Conservation (phyloP, 2,888 invertebrate species). For the Epinotia bilunana region DNA sequence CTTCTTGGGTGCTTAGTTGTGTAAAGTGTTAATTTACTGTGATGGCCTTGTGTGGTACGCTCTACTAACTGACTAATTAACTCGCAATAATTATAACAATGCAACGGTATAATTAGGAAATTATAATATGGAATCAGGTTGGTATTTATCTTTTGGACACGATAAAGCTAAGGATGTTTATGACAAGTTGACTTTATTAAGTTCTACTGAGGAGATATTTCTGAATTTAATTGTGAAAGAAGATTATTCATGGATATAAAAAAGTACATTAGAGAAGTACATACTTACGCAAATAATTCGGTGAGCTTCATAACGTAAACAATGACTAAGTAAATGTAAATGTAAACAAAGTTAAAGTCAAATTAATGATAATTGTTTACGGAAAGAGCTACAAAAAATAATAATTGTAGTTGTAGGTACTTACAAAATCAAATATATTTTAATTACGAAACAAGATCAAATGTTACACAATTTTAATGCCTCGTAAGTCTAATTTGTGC, state of each 20-base stretch:
- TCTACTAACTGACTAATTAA: conserved; percentile 57
- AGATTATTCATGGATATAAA: not conserved
- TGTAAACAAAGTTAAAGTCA: not conserved
- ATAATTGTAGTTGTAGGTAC: not conserved
- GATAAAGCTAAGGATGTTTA: not conserved
- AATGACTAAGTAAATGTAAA: not conserved
- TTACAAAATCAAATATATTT: not conserved
- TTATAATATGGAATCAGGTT: conserved; percentile 14
- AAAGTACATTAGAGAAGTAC: not conserved
- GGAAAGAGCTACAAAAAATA: not conserved
- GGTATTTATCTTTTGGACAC: not conserved
- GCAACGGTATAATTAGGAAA: conserved; percentile 27
- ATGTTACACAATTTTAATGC: too few species aligned
- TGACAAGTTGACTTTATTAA: not conserved
- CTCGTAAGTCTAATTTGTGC: too few species aligned
- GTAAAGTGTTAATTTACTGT: conserved; percentile 21
- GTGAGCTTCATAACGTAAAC: not conserved
- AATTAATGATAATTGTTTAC: not conserved
- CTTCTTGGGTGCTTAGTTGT: conserved; percentile 14
- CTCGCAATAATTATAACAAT: conserved; percentile 30
- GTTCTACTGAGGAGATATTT: not conserved
- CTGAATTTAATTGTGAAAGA: not conserved
- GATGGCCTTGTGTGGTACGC: conserved; percentile 61
- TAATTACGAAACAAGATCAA: not conserved
- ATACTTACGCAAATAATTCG: not conserved